Evolutionary conservation across 2,113 vertebrate genomes (phyloP).

Genomic region (Prunella himalayana): DNA sequence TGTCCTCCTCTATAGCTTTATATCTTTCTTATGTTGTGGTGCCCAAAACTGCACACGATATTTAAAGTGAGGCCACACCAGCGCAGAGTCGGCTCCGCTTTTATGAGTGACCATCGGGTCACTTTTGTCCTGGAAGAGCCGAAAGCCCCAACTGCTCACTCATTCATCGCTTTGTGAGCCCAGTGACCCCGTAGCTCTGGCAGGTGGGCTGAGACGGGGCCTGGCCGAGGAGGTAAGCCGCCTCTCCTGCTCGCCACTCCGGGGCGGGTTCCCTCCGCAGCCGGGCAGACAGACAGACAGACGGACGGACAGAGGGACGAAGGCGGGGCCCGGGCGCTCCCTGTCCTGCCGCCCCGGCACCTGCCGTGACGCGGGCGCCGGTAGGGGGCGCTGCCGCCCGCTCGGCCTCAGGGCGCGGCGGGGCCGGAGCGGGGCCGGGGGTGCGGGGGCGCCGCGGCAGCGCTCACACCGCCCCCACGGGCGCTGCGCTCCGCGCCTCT

Average conservation of each 20-base stretch:
- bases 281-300: neutral
- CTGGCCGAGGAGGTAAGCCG: neutral
- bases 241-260: neutral
- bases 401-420: neutral
- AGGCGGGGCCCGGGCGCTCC: neutral
- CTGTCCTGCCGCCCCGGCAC: neutral
- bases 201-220: neutral
- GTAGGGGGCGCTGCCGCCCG: neutral
- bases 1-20: neutral
- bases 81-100: neutral
- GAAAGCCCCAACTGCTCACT: neutral
- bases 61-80: neutral
- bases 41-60: neutral
- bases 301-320: neutral
- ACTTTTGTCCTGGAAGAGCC: neutral
- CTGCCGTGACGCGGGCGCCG: neutral
- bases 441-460: fast-evolving
- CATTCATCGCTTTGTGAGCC: neutral
- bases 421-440: neutral
- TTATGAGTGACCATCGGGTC: neutral
- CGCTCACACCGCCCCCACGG: fast-evolving
- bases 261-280: no score
- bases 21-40: neutral
- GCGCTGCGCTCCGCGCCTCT: neutral
- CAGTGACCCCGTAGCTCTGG: neutral